Percentiles rank a stretch among this genome's conserved stretches.
phyloP scores from a whole-genome alignment of 2,888 invertebrate genomes.

The Boloria selene region DNA sequence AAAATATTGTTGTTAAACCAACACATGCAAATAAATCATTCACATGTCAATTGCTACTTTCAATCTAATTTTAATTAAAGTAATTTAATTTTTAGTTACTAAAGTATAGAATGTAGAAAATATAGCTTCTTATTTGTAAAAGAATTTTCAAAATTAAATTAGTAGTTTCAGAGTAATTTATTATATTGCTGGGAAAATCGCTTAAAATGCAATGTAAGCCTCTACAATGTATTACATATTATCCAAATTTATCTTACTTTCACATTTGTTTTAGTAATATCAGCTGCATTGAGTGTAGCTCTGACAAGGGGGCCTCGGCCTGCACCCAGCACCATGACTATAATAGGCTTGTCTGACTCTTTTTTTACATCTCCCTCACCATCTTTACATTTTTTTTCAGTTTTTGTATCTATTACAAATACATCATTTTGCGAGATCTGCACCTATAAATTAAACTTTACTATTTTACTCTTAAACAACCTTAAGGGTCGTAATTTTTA shows the following conservation, averaged over 20 bases:
- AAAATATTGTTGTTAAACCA: too few species aligned
- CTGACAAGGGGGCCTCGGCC: slow-evolving; percentile 97
- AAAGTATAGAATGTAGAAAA: too few species aligned
- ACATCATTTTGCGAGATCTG: slow-evolving; percentile 34
- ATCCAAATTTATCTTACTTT: slow-evolving; percentile 66
- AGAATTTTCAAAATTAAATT: neutral
- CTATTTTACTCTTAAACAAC: too few species aligned
- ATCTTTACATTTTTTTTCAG: slow-evolving; percentile 40
- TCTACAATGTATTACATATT: neutral
- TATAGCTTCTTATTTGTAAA: neutral
- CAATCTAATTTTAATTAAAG: too few species aligned
- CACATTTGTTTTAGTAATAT: slow-evolving; percentile 86
- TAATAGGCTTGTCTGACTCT: slow-evolving; percentile 56
- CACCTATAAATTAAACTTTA: slow-evolving; percentile 10
- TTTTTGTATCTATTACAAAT: slow-evolving; percentile 27
- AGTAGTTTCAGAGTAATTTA: too few species aligned
- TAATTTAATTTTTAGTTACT: too few species aligned
- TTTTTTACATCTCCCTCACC: slow-evolving; percentile 48
- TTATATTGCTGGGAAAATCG: neutral
- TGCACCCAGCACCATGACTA: slow-evolving; percentile 95
- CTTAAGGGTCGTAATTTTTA: too few species aligned
- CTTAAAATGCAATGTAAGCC: neutral
- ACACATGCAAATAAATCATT: too few species aligned
- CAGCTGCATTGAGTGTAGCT: slow-evolving; percentile 92
- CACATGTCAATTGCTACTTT: too few species aligned